Evolutionary conservation across 2,888 invertebrate genomes (phyloP).

Genomic region (Drosophila algonquin): DNA sequence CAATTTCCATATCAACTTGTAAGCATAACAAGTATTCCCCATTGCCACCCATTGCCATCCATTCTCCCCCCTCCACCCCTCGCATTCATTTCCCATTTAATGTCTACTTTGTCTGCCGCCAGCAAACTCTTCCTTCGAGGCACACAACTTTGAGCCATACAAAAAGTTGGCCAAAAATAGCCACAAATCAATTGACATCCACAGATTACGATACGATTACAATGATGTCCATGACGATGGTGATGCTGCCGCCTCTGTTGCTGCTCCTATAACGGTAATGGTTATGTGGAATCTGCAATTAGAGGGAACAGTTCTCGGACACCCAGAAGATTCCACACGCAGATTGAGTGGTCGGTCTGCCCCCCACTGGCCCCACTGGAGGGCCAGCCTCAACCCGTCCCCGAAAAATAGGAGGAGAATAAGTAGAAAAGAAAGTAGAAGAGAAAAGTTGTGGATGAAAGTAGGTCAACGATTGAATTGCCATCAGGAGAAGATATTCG

Average conservation of each 20-base stretch:
- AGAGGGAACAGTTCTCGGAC: conserved; percentile 18
- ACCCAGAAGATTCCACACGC: too few species aligned
- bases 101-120: conserved; percentile 3
- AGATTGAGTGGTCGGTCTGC: too few species aligned
- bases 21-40: neutral
- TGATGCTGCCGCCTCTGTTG: neutral
- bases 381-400: conserved; percentile 9
- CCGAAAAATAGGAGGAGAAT: neutral
- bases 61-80: neutral
- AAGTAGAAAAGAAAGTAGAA: neutral
- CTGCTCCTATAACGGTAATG: conserved; percentile 10
- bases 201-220: conserved; percentile 6
- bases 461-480: conserved; percentile 72
- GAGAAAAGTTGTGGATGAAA: conserved; percentile 35
- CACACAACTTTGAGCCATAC: conserved; percentile 21
- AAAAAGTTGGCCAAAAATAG: conserved; percentile 36
- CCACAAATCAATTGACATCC: conserved; percentile 33
- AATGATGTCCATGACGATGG: conserved; percentile 27
- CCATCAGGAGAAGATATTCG: conserved; percentile 45
- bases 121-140: neutral
- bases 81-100: conserved; percentile 1
- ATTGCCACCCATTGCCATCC: too few species aligned
- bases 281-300: conserved; percentile 46
- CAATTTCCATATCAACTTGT: neutral
- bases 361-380: conserved; percentile 1